Conservation (phyloP, 2,888 invertebrate genomes). For the Ophion costatus region DNA sequence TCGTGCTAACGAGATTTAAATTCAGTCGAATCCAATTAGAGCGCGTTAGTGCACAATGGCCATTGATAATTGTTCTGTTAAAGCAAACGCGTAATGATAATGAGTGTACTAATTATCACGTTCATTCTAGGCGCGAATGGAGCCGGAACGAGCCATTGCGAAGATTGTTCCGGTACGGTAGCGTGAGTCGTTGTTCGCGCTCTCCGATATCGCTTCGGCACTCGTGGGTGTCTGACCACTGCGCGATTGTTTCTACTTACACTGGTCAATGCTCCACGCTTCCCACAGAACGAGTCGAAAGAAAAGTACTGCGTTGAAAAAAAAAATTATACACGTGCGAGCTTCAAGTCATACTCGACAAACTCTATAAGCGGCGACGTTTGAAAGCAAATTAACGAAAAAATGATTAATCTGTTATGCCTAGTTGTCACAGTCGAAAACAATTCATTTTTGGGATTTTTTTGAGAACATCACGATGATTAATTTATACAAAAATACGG, state of each 20-base stretch:
- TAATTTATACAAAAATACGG: too few relatives aligned
- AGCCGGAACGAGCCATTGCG: slow-evolving; percentile 54
- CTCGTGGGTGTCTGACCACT: slow-evolving; percentile 59
- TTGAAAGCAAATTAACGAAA: too few relatives aligned
- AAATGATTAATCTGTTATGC: too few relatives aligned
- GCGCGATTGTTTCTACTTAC: slow-evolving; percentile 64
- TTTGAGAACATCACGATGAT: too few relatives aligned
- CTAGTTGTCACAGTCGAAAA: too few relatives aligned
- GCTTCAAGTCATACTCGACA: too few relatives aligned
- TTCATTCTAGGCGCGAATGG: slow-evolving; percentile 50
- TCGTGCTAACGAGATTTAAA: slow-evolving; percentile 6
- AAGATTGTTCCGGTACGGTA: slow-evolving; percentile 9
- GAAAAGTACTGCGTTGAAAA: background rate
- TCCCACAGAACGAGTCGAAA: slow-evolving; percentile 1
- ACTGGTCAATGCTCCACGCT: slow-evolving; percentile 27
- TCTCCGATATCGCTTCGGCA: background rate
- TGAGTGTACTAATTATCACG: slow-evolving; percentile 39
- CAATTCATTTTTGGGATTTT: too few relatives aligned
- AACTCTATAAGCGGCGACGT: too few relatives aligned
- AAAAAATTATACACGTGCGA: background rate
- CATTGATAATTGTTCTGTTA: slow-evolving; percentile 16
- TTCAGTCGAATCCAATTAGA: slow-evolving; percentile 32
- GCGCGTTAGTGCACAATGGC: slow-evolving; percentile 12
- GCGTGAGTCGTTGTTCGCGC: slow-evolving; percentile 6
- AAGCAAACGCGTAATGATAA: slow-evolving; percentile 25